Base-by-base conservation (phyloP, 2,888 invertebrate genomes). In the Epiblema foenella region DNA sequence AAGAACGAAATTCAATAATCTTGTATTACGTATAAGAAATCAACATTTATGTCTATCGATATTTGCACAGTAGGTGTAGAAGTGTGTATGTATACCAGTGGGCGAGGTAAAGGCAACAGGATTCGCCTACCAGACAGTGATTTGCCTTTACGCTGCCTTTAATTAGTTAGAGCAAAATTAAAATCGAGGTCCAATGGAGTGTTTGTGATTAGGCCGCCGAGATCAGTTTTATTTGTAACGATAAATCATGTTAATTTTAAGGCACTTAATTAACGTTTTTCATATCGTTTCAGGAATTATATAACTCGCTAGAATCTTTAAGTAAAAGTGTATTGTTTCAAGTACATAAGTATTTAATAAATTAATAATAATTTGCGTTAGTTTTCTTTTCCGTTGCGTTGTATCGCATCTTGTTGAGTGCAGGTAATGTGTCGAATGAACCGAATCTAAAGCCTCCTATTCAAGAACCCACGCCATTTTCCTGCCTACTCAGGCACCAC, bases 141-240 rank as follows among this genome's bases (percentile, higher is more conserved):
- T 77, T 78, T 79, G 84, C 82, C 85, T 82, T 75, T 80, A 80
- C 82, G 78, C 81, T 82, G 77, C 85, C 84, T 63, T 12, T 85
- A 82, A 76, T 88, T 87, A 85, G 85, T 89, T 89, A 91, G 89
- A 85, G 89, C 84, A 88, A 92, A 90, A 88, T 88, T 89, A 85
- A 90, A 90, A 91, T 86, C 83, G 93, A 89, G 93, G 93, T 93
- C 93, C 93, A 93, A 93, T 91, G 88, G 88, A 89, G 88, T 87
- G 89, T 91, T 89, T 91, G 83, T 89, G 88, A 87, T 85, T 85
- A 85, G 82, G 80, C 83, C 82, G 85, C 84, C 87, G 85, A 83
- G 87, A 69, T 84, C 83, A 82, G 81, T 86, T 86, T 85, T 83
- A 85, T 85, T 88, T 89, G 83, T 87, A 86, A 85, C 83, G 76